Evolutionary conservation across 2,888 invertebrate genomes (phyloP).

Genomic region (Bursaphelenchus okinawaensis): DNA sequence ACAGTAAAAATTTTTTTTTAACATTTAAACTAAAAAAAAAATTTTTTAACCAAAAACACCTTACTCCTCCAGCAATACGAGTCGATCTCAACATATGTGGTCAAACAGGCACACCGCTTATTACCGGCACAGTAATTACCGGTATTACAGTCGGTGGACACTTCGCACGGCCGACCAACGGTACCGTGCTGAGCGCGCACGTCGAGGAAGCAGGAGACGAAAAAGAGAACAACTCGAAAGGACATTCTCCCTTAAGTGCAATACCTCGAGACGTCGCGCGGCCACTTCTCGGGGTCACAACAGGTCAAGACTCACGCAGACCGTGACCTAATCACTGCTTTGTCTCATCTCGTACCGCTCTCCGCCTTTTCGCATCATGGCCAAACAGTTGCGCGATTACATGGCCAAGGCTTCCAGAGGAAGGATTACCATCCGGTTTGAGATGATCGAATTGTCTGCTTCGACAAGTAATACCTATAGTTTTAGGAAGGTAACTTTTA

Average conservation of each 20-base stretch:
- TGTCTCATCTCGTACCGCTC: not conserved
- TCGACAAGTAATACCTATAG: too few relatives aligned
- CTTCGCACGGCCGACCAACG: slow-evolving; percentile 51
- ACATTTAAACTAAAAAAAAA: too few relatives aligned
- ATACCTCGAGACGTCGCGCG: not conserved
- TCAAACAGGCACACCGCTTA: slow-evolving; percentile 56
- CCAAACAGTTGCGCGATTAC: too few relatives aligned
- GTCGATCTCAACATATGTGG: slow-evolving; percentile 57
- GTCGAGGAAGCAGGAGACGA: not conserved
- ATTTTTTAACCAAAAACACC: too few relatives aligned
- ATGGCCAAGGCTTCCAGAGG: too few relatives aligned
- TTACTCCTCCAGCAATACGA: slow-evolving; percentile 57
- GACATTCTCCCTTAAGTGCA: not conserved
- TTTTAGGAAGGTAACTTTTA: too few relatives aligned
- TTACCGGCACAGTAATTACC: slow-evolving; percentile 57
- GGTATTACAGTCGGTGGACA: slow-evolving; percentile 53
- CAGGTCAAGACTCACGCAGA: not conserved
- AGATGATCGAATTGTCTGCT: too few relatives aligned
- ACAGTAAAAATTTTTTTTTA: not conserved
- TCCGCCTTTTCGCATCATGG: not conserved
- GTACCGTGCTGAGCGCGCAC: slow-evolving; percentile 49
- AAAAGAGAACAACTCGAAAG: not conserved
- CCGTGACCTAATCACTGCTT: not conserved
- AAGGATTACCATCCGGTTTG: too few relatives aligned
- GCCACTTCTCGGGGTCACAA: not conserved